These are phyloP conservation scores for Ciconia nigra DNA, from an alignment of 2,797 vertebrate species.

Conservation along the genomic window DNA sequence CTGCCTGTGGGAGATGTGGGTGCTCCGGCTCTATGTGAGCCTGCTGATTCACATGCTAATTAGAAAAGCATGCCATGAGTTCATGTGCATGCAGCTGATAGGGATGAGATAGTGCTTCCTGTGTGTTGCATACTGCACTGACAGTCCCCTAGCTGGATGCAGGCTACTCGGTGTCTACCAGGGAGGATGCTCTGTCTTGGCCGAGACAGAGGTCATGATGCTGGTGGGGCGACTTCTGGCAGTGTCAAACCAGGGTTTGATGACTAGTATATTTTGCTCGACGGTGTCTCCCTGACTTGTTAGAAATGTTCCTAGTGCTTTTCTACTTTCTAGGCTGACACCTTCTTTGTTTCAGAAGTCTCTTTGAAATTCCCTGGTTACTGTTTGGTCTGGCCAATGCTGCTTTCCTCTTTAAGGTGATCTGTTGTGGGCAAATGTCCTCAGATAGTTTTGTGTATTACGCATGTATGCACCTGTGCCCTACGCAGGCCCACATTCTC, in stretches of 20 bases:
- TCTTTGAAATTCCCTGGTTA: background rate
- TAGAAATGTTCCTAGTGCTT: background rate
- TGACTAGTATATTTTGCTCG: background rate
- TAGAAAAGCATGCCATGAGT: background rate
- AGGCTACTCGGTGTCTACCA: background rate
- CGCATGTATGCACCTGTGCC: rapidly evolving
- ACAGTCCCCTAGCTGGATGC: background rate
- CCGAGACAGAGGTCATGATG: background rate
- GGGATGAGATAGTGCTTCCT: background rate
- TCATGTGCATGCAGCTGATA: background rate
- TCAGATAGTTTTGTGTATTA: background rate
- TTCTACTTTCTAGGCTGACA: background rate
- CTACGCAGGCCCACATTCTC: background rate
- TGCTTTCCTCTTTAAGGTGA: background rate
- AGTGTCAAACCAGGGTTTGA: background rate
- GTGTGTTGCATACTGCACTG: background rate
- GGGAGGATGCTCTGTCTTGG: background rate
- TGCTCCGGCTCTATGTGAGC: background rate
- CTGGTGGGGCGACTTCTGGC: background rate
- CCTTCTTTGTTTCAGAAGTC: background rate
- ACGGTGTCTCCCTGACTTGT: background rate
- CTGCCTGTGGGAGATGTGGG: background rate
- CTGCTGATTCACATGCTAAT: rapidly evolving
- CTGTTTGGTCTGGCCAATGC: background rate
- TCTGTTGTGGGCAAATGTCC: background rate